Percentiles rank a stretch among this genome's conserved stretches.
These are phyloP conservation scores for Drosophila paranaensis DNA, from an alignment of 2,888 invertebrate genomes.

Conservation along the genomic window DNA sequence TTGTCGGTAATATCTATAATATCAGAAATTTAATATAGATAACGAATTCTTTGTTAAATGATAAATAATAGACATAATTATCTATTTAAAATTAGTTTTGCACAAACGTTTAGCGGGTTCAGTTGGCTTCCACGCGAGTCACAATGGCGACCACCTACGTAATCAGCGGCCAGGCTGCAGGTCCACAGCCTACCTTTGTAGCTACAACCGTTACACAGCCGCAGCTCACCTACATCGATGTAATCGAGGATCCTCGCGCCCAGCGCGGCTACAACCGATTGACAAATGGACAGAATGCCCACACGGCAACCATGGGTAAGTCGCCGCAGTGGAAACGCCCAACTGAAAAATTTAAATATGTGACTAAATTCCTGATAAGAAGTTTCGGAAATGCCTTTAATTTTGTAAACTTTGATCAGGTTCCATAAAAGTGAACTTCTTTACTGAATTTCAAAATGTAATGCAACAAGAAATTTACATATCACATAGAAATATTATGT, in stretches of 20 bases:
- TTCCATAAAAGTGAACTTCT: no score
- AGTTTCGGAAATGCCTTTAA: background rate
- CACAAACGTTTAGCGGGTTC: conserved; percentile 5
- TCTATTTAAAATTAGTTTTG: conserved; percentile 27
- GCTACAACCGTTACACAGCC: conserved; percentile 14
- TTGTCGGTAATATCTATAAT: conserved; percentile 26
- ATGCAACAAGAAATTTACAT: background rate
- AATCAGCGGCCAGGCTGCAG: conserved; percentile 23
- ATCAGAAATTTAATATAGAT: conserved; percentile 38
- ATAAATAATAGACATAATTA: conserved; percentile 7
- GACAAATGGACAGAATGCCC: conserved; percentile 43
- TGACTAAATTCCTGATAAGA: conserved; percentile 21
- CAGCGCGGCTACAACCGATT: conserved; percentile 32
- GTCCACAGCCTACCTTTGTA: conserved; percentile 38
- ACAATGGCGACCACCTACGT: conserved; percentile 48
- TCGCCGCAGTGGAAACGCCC: background rate
- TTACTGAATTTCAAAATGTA: background rate
- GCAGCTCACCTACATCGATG: conserved; percentile 38
- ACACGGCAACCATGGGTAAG: conserved; percentile 36
- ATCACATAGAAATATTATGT: background rate
- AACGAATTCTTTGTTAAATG: conserved; percentile 5
- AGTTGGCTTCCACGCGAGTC: conserved; percentile 5
- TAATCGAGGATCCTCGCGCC: conserved; percentile 31
- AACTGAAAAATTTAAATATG: background rate
- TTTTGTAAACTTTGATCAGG: background rate